phyloP scores from a whole-genome alignment of 2,113 vertebrate genomes.

The Tretioscincus oriximinensis region DNA sequence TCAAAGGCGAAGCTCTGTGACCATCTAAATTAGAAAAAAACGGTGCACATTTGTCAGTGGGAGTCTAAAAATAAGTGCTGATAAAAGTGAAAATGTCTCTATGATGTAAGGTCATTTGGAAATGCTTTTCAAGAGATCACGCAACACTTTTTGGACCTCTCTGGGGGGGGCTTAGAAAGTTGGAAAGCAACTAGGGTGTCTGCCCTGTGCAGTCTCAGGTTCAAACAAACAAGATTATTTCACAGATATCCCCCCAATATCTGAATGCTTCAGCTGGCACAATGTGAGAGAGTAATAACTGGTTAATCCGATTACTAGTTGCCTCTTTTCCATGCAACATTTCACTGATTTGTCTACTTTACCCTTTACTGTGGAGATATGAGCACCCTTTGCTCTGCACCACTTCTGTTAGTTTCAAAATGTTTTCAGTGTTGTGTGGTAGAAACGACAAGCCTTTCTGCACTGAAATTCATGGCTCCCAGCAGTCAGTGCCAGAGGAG shows the following conservation, averaged over 20 bases:
- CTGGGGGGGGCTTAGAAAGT: background rate
- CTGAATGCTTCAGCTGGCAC: background rate
- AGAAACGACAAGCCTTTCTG: too few species aligned
- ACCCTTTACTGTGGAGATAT: too few species aligned
- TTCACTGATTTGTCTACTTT: too few species aligned
- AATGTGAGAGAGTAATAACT: background rate
- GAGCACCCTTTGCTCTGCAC: too few species aligned
- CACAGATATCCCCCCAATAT: background rate
- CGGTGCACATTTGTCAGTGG: background rate
- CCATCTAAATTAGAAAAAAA: background rate
- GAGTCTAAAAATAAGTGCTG: constrained; percentile 3
- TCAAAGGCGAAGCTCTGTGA: background rate
- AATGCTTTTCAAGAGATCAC: background rate
- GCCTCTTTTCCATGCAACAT: too few species aligned
- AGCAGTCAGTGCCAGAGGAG: too few species aligned
- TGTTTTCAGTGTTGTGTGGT: too few species aligned
- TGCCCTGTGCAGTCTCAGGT: too few species aligned
- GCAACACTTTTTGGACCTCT: background rate
- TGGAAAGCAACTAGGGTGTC: background rate
- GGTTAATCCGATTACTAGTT: background rate
- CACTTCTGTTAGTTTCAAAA: too few species aligned
- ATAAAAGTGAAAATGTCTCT: background rate
- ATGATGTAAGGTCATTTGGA: background rate
- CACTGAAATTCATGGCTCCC: too few species aligned
- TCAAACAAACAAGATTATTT: background rate